Conservation (phyloP, 2,797 vertebrate species). For the Mionectes olivaceus region DNA sequence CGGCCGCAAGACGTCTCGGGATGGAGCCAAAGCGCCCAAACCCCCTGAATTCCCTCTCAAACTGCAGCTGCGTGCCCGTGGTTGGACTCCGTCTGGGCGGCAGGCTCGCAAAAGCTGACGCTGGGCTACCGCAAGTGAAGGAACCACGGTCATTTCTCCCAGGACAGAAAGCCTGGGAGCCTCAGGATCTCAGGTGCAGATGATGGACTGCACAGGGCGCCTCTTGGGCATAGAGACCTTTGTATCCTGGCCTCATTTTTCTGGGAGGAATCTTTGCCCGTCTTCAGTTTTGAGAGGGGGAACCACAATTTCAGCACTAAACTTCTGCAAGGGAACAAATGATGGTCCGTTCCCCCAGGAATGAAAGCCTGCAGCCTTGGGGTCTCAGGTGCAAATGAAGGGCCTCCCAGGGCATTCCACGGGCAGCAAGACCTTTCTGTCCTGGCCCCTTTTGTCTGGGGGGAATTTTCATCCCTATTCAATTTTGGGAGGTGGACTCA, state of each 20-base stretch:
- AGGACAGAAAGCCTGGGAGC: neutral
- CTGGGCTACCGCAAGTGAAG: neutral
- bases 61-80: neutral
- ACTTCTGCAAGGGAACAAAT: too few species aligned
- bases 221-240: neutral
- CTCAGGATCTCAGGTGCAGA: neutral
- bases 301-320: too few species aligned
- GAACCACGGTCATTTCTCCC: neutral
- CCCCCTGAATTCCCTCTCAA: neutral
- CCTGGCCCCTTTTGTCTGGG: neutral
- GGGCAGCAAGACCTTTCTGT: neutral
- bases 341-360: too few species aligned
- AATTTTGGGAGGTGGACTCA: too few species aligned
- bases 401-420: too few species aligned
- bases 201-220: neutral
- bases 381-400: too few species aligned
- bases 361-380: neutral
- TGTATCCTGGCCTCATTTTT: neutral
- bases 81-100: neutral
- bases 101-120: neutral
- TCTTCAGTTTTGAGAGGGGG: too few species aligned
- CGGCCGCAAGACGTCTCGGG: neutral
- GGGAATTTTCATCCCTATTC: neutral
- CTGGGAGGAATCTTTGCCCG: too few species aligned
- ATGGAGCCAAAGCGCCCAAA: accelerated